Evolutionary conservation across 2,888 invertebrate species (phyloP), one percentile per base, ranked within the genome.

Genomic region (Agrilus biguttatus): DNA sequence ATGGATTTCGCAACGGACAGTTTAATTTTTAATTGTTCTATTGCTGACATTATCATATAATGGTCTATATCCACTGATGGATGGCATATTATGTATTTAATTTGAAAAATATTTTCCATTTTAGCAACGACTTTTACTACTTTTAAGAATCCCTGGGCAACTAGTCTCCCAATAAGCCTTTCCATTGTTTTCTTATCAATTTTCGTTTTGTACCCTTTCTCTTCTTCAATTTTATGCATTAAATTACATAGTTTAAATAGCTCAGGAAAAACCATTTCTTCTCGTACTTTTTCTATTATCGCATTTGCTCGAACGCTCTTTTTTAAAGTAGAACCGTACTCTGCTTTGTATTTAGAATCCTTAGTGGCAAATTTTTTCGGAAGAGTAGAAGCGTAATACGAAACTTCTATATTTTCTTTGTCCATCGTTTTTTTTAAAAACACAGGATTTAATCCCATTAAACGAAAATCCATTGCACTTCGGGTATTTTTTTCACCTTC

Each of bases 171-270:
- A 14, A 83, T 56, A 13, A 85, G 57, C 13, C 82, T 69, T 7
- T 70, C 56, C 19, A 85, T 55, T 0, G 83, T 78, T 56, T 78
- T 80, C 47, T 73, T 73, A 56, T 83, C 82, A 37, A 78, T 73
- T 43, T 65, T 71, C 1, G 71, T 73, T 6, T 67, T 59, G 39
- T 68, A 66, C 0, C 74, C 74, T 59, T 75, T 73, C 43, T 67
- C 42, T 13, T 36, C 41, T 48, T 52, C 42, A 43, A 69, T 67
- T 41, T 71, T 68, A 23, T 66, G 62, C 28, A 82, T 72, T 42
- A 69, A 60, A 59, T 68, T 70, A 43, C 68, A 61, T 14, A 80
- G 48, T 43, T 70, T 69, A 3, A 60, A 53, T 1, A 69, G 55
- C 49, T 75, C 72, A 40, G 75, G 73, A 17, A 83, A 69, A 3